phyloP scores from a whole-genome alignment of 2,888 invertebrate genomes.

The Chalcosyrphus nemorum region DNA sequence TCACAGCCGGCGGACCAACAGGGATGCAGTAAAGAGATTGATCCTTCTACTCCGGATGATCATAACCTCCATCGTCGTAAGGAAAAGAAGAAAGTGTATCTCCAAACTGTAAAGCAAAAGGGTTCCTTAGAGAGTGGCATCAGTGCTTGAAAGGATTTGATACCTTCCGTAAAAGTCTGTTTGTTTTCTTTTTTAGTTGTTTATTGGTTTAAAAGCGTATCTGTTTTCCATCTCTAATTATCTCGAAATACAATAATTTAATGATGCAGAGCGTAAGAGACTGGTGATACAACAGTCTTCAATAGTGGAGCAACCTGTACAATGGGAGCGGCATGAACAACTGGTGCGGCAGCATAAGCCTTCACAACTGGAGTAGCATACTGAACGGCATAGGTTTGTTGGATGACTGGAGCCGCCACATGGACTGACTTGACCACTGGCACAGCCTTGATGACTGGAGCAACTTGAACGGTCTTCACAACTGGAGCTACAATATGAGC shows the following conservation, averaged over 20 bases:
- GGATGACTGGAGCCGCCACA: constrained; percentile 33
- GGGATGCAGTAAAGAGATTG: too few relatives aligned
- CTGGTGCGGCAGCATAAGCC: constrained; percentile 74
- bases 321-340: constrained; percentile 75
- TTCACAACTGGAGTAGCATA: constrained; percentile 66
- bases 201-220: background rate
- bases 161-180: background rate
- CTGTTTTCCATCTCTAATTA: constrained; percentile 1
- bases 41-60: too few relatives aligned
- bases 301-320: constrained; percentile 72
- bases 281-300: constrained; percentile 19
- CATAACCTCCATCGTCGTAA: too few relatives aligned
- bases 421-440: background rate
- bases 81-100: too few relatives aligned
- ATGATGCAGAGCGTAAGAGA: constrained; percentile 50
- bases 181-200: background rate
- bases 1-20: too few relatives aligned
- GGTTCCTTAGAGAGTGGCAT: too few relatives aligned
- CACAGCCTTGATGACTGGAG: constrained; percentile 58
- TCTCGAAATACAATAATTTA: background rate
- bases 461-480: constrained; percentile 75
- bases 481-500: constrained; percentile 74
- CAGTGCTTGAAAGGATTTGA: too few relatives aligned
- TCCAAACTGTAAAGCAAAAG: too few relatives aligned
- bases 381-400: constrained; percentile 15